A percentile compares a stretch with the other conserved stretches of the same genome.
Conservation (phyloP, 2,113 vertebrate genomes). For the Oryzias woworae region DNA sequence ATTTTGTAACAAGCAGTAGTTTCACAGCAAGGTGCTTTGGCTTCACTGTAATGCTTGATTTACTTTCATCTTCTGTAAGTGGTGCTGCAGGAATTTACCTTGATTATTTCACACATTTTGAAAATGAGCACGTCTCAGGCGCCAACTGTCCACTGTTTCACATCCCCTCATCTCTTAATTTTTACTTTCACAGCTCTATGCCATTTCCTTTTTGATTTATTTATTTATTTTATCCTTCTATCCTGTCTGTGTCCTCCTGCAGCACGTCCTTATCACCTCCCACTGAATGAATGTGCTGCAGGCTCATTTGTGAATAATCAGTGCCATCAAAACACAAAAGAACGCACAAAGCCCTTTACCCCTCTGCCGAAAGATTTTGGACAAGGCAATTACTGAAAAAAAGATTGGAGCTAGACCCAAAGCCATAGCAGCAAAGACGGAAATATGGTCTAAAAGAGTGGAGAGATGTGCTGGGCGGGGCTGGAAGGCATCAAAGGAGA, state of each 20-base stretch:
- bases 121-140: conserved; percentile 19
- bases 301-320: conserved; percentile 69
- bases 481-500: conserved; percentile 9
- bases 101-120: conserved; percentile 31
- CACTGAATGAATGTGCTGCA: conserved; percentile 54
- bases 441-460: conserved; percentile 4
- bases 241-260: conserved; percentile 33
- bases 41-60: too few species aligned
- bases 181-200: conserved; percentile 11
- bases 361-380: conserved; percentile 53
- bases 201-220: neutral
- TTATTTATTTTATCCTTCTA: neutral
- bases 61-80: conserved; percentile 14
- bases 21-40: too few species aligned
- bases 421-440: conserved; percentile 20
- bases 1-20: too few species aligned
- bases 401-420: conserved; percentile 51
- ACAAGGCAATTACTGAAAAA: conserved; percentile 64
- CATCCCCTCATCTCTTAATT: neutral
- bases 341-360: conserved; percentile 53
- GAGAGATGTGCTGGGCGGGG: neutral
- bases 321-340: conserved; percentile 61
- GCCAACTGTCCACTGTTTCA: neutral
- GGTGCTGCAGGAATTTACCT: conserved; percentile 24
- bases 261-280: conserved; percentile 55